Conservation (phyloP, 1,140 invertebrate genomes). For the Drosophila fuyamai region DNA sequence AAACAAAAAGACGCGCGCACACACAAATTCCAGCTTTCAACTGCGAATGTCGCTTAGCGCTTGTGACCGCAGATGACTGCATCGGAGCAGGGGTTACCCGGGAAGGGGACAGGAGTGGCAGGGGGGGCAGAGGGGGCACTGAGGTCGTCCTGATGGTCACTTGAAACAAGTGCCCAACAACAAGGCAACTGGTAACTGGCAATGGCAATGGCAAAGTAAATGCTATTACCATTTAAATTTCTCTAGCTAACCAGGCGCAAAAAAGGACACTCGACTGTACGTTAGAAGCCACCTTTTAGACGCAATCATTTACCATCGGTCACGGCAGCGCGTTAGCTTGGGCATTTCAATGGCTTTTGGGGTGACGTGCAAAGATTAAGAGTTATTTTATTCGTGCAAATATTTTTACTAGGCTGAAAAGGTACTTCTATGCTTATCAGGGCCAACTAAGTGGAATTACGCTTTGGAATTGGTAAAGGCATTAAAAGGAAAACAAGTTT, state of each 20-base stretch:
- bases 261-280: constrained; percentile 64
- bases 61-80: constrained; percentile 45
- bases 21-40: constrained; percentile 20
- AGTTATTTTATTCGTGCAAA: constrained; percentile 5
- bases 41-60: constrained; percentile 51
- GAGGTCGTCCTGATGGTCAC: constrained; percentile 54
- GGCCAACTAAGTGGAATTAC: background rate
- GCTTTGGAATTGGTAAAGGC: background rate
- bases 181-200: constrained; percentile 27
- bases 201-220: constrained; percentile 66
- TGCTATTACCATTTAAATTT: constrained; percentile 75
- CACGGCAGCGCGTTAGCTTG: background rate
- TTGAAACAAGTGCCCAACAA: constrained; percentile 64
- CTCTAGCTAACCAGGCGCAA: constrained; percentile 70
- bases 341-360: constrained; percentile 3
- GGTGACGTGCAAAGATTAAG: constrained; percentile 9
- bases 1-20: constrained; percentile 27
- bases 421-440: background rate
- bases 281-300: constrained; percentile 53
- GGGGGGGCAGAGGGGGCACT: constrained; percentile 1
- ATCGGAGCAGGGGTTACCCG: background rate
- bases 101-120: background rate
- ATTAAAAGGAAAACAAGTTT: background rate
- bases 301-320: constrained; percentile 48
- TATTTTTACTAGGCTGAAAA: background rate